Evolutionary conservation across 2,113 vertebrate species (phyloP).

Genomic region (Hippotragus niger): DNA sequence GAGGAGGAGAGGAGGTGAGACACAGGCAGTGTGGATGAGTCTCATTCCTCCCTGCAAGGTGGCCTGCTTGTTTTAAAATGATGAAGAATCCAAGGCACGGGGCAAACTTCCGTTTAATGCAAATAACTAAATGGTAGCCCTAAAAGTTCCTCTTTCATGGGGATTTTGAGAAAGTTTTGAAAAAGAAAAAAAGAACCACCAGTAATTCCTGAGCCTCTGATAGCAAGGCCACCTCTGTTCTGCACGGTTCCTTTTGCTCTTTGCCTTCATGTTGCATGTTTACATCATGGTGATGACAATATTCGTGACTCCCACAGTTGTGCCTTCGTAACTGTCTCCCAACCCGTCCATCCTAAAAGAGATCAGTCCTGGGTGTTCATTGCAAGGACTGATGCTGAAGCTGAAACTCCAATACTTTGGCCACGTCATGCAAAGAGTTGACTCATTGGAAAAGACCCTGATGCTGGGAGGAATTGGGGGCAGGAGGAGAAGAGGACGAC

Average conservation of each 20-base stretch:
- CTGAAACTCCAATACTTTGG: too few relatives aligned
- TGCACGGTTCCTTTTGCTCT: fast-evolving
- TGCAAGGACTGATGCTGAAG: too few relatives aligned
- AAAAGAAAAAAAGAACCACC: neutral
- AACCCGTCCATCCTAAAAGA: too few relatives aligned
- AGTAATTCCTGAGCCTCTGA: neutral
- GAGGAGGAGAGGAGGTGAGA: too few relatives aligned
- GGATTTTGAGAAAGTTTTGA: neutral
- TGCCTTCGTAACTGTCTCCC: too few relatives aligned
- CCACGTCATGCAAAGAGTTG: too few relatives aligned
- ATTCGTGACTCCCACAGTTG: fast-evolving
- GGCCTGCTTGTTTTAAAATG: neutral
- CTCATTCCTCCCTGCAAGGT: neutral
- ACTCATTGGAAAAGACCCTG: too few relatives aligned
- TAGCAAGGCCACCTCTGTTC: neutral
- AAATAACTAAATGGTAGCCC: neutral
- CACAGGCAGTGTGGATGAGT: neutral
- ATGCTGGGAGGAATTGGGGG: too few relatives aligned
- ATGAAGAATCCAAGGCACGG: neutral
- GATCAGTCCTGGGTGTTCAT: too few relatives aligned
- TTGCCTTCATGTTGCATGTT: neutral
- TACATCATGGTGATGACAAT: fast-evolving
- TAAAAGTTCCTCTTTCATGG: neutral
- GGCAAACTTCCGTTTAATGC: neutral
- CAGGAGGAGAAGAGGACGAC: too few relatives aligned